Conservation (phyloP, 23 tunicate genomes). For the Phallusia fumigata region DNA sequence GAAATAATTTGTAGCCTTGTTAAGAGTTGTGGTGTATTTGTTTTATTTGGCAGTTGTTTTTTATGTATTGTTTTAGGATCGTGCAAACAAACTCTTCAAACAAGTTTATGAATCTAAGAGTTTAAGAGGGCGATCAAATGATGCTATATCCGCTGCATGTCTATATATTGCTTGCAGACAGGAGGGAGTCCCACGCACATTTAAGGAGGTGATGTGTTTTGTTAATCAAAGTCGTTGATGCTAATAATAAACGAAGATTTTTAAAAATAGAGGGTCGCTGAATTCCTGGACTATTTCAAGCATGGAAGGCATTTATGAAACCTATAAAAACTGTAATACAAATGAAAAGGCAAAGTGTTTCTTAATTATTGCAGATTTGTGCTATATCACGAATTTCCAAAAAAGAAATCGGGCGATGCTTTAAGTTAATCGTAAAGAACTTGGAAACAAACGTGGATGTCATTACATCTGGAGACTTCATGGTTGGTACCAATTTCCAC, state of each 20-base stretch:
- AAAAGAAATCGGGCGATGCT: slow-evolving; percentile 93
- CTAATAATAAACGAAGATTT: no score
- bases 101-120: slow-evolving; percentile 97
- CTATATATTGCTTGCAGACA: slow-evolving; percentile 98
- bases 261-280: no score
- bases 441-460: slow-evolving; percentile 87
- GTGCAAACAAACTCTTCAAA: slow-evolving; percentile 87
- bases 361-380: slow-evolving; percentile 51
- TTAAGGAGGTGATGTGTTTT: slow-evolving; percentile 70
- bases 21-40: no score
- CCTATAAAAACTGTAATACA: no score
- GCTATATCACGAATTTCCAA: slow-evolving; percentile 94
- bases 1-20: not conserved
- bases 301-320: no score
- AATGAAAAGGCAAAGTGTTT: not conserved
- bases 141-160: slow-evolving; percentile 99
- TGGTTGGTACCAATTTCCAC: slow-evolving; percentile 33
- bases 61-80: slow-evolving; percentile 40
- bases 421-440: slow-evolving; percentile 89
- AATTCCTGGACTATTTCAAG: no score
- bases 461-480: slow-evolving; percentile 96
- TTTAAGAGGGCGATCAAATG: slow-evolving; percentile 86
- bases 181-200: slow-evolving; percentile 95
- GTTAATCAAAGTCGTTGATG: not conserved
- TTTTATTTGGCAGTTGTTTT: no score